Conservation (phyloP, 2,113 vertebrate genomes). For the Austrofundulus limnaeus region DNA sequence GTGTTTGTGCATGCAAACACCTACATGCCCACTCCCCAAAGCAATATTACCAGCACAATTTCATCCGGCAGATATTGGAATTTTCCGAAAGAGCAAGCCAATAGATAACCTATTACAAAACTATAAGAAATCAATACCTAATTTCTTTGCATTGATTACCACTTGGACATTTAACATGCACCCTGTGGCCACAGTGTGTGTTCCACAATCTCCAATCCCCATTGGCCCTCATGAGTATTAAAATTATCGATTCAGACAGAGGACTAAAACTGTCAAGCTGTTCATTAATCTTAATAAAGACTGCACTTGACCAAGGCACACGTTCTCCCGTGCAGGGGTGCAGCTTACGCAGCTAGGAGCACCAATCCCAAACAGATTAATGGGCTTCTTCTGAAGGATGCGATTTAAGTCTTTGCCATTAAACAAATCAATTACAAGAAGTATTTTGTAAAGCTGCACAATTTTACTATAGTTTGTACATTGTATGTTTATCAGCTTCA, state of each 20-base stretch:
- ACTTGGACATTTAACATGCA: slow-evolving; percentile 91
- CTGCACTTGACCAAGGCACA: slow-evolving; percentile 74
- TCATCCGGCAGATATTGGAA: slow-evolving; percentile 87
- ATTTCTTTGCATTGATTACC: slow-evolving; percentile 96
- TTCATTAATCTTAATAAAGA: slow-evolving; percentile 87
- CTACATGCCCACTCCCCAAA: slow-evolving; percentile 41
- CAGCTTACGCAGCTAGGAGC: slow-evolving; percentile 62
- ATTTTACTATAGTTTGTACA: slow-evolving; percentile 19
- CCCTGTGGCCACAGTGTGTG: slow-evolving; percentile 84
- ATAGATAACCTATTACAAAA: slow-evolving; percentile 94
- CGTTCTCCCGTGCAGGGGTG: slow-evolving; percentile 65
- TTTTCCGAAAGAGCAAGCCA: slow-evolving; percentile 95
- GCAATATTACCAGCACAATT: slow-evolving; percentile 82
- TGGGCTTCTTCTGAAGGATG: slow-evolving; percentile 56
- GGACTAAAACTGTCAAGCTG: slow-evolving; percentile 89
- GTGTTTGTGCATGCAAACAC: slow-evolving; percentile 28
- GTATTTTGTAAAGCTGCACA: slow-evolving; percentile 30
- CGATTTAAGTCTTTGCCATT: slow-evolving; percentile 64
- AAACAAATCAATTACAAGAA: slow-evolving; percentile 57
- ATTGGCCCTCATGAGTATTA: slow-evolving; percentile 85
- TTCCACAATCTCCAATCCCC: slow-evolving; percentile 80
- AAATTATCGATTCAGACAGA: slow-evolving; percentile 85
- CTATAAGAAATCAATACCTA: slow-evolving; percentile 95
- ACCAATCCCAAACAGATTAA: slow-evolving; percentile 63
- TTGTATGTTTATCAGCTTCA: slow-evolving; percentile 15